Conservation (phyloP, 2,113 vertebrate species). For the Lonchura striata region DNA sequence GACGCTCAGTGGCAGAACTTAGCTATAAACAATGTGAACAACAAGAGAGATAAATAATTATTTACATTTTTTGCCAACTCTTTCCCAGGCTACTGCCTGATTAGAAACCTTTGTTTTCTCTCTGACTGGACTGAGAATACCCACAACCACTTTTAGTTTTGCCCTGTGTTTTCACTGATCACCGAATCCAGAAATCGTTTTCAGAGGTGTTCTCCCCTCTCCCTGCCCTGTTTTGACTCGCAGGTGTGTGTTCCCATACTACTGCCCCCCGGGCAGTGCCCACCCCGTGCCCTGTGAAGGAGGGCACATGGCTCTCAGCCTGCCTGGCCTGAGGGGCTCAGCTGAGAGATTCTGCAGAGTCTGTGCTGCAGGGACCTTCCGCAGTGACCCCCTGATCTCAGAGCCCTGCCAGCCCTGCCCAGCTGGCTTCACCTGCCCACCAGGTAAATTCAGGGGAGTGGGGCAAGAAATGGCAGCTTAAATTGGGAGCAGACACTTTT, state of each 20-base stretch:
- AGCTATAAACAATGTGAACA: too few species aligned
- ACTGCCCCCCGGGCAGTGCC: slow-evolving; percentile 84
- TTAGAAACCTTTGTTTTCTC: too few species aligned
- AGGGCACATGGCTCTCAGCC: slow-evolving; percentile 81
- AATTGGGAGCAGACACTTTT: background rate
- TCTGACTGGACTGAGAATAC: too few species aligned
- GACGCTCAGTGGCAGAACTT: too few species aligned
- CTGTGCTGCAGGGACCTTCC: slow-evolving; percentile 84
- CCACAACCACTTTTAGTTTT: background rate
- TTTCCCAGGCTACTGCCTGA: too few species aligned
- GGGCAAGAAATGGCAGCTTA: background rate
- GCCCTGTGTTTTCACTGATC: background rate
- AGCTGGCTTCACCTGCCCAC: slow-evolving; percentile 82
- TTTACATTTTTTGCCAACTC: too few species aligned
- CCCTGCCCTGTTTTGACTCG: background rate
- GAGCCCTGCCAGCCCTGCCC: slow-evolving; percentile 83
- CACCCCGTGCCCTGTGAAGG: slow-evolving; percentile 74
- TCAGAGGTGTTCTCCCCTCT: background rate
- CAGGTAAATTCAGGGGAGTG: slow-evolving; percentile 63
- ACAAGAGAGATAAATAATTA: too few species aligned
- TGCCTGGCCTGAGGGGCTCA: slow-evolving; percentile 77
- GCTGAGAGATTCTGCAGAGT: slow-evolving; percentile 75
- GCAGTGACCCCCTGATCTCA: slow-evolving; percentile 24
- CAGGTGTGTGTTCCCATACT: slow-evolving; percentile 88
- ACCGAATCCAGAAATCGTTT: background rate